Percentiles rank a stretch among this genome's conserved stretches.
These are phyloP conservation scores for Spodoptera picta DNA, from an alignment of 2,888 invertebrate species.

Conservation along the genomic window DNA sequence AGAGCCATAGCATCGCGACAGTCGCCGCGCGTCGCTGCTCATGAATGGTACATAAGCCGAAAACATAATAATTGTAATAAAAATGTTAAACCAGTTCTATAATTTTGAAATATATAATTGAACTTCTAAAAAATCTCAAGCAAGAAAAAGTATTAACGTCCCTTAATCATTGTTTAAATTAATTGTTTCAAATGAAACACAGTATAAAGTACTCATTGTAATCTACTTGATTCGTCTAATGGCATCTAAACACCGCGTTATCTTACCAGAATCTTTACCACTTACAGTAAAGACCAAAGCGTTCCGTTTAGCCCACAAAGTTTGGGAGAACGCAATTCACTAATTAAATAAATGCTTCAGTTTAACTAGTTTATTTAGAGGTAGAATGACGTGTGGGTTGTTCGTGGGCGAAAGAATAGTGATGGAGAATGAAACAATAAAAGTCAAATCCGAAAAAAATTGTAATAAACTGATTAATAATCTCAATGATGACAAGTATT, in stretches of 20 bases:
- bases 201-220: slow-evolving; percentile 6
- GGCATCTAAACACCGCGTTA: slow-evolving; percentile 23
- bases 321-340: slow-evolving; percentile 56
- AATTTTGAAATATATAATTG: too few species aligned
- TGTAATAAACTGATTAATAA: too few species aligned
- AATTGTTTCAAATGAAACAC: neutral
- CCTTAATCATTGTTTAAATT: neutral
- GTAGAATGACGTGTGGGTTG: slow-evolving; percentile 56
- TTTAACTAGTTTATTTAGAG: slow-evolving; percentile 66
- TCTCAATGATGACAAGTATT: too few species aligned
- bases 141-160: too few species aligned
- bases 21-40: too few species aligned
- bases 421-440: slow-evolving; percentile 23
- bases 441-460: slow-evolving; percentile 23
- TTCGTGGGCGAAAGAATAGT: slow-evolving; percentile 43
- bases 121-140: too few species aligned
- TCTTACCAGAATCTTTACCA: slow-evolving; percentile 32
- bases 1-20: too few species aligned
- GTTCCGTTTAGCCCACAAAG: slow-evolving; percentile 35
- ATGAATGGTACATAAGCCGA: too few species aligned
- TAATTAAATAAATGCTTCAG: slow-evolving; percentile 69
- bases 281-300: slow-evolving; percentile 25
- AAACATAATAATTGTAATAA: too few species aligned
- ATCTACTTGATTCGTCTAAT: slow-evolving; percentile 24
- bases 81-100: too few species aligned